Base-by-base conservation (phyloP, 1,140 invertebrate genomes). In the Chelonus insularis region DNA sequence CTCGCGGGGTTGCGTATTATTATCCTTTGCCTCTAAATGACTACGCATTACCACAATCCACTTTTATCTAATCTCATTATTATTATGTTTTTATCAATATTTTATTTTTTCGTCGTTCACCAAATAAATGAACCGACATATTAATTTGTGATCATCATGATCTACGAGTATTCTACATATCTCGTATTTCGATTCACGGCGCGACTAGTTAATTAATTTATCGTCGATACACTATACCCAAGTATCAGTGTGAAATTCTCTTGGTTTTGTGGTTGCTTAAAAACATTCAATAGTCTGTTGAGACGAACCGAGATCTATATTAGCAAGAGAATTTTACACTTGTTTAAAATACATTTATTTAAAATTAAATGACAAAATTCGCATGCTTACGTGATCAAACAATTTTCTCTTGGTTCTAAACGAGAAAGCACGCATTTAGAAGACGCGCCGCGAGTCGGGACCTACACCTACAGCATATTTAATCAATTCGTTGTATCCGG, bases 401-500 rank as follows among this genome's bases (percentile, higher is more conserved):
- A n/a, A n/a, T n/a, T n/a, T n/a, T n/a, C n/a, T n/a, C n/a, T n/a
- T n/a, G n/a, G n/a, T n/a, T n/a, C n/a, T n/a, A n/a, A n/a, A 43
- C 43, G 20, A 59, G 36, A 37, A 59, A 39, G 18, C 34, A 39
- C 36, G 36, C 25, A 39, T n/a, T 29, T 63, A 51, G 55, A 12
- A 63, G 45, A 57, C 55, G 55, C 54, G 52, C 45, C 55, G 55
- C 61, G 55, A 63, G 45, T 63, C 55, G 45, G 48, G 45, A 37
- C 36, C 61, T 63, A 45, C 48, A 61, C 29, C 54, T 62, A 58
- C 47, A 54, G 37, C 50, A 61, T 65, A 43, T 61, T 60, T 66
- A 70, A 70, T 76, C 72, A 73, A 77, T 79, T 80, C 78, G 78
- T 79, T 81, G 79, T 81, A 79, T 81, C 74, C 76, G 75, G 73